Conservation (phyloP, 37 sponge, comb jelly and placozoan species). For the Mnemiopsis leidyi region DNA sequence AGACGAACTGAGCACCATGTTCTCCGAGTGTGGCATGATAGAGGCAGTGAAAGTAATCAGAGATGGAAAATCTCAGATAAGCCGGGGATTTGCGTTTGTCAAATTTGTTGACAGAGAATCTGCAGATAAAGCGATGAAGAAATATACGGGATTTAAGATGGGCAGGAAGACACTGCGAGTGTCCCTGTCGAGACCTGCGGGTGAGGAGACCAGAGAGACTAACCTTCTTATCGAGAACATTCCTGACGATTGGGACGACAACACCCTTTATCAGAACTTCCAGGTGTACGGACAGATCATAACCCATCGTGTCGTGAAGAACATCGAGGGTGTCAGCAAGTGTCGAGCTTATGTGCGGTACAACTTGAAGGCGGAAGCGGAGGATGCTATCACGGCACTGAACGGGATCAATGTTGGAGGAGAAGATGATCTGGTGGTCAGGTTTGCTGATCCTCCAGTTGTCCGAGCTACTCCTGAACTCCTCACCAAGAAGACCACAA, state of each 20-base stretch:
- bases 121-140: conserved; percentile 42
- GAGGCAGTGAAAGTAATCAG: conserved; percentile 46
- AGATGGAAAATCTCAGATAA: conserved; percentile 62
- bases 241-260: background rate
- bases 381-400: conserved; percentile 59
- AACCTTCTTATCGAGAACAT: conserved; percentile 53
- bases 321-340: background rate
- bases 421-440: conserved; percentile 17
- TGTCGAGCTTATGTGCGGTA: conserved; percentile 25
- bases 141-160: conserved; percentile 54
- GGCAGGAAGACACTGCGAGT: conserved; percentile 44
- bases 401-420: background rate
- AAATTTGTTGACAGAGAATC: background rate
- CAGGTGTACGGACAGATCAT: conserved; percentile 43
- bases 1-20: conserved; percentile 35
- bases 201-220: conserved; percentile 48
- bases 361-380: conserved; percentile 45
- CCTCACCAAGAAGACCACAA: background rate
- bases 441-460: conserved; percentile 43
- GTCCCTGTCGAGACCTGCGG: conserved; percentile 25
- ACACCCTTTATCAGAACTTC: background rate
- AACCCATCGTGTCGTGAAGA: background rate
- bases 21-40: conserved; percentile 19
- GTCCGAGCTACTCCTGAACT: conserved; percentile 55
- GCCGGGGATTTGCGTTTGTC: conserved; percentile 53